Base-by-base conservation (phyloP, 2,888 invertebrate species). In the Limenitis camilla region DNA sequence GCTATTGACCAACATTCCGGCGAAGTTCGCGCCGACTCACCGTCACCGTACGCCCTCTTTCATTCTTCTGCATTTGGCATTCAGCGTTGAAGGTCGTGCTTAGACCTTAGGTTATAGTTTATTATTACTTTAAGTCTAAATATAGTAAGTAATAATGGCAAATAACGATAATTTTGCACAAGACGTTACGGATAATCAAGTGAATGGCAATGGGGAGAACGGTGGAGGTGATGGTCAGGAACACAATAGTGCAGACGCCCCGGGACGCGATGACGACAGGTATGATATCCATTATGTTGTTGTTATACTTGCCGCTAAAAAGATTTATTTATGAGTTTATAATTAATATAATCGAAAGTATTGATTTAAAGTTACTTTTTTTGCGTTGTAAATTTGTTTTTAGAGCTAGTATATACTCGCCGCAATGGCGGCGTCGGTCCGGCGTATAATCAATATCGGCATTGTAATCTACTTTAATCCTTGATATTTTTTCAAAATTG, bases 251-350 rank as follows among this genome's bases (percentile, higher is more conserved):
- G 92, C 92, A 64, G 93, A 93, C 85, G 92, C 91, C 65, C 91
- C 93, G 56, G 92, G 92, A 73, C 92, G 93, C 75, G 94, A 94
- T 88, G 94, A 94, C 84, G 94, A 93, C 90, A 92, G 92, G 93
- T 93, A 91, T 56, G 52, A 56, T 48, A 32, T 40, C 30, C 40
- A 30, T 40, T 40, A 36, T 52, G 36, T 29, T n/a, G n/a, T n/a
- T n/a, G n/a, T n/a, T n/a, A n/a, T n/a, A 35, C 44, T 27, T 33
- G 32, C n/a, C 39, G 8, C 19, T 36, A 42, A 35, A 38, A 10
- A 44, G 52, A 44, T 32, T 30, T 38, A 38, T 28, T 42, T 47
- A 50, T 31, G 29, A 36, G 9, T 38, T 48, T 40, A 19, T 32
- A 38, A 33, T 29, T 44, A 47, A 36, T 42, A 35, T 48, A 49